Conservation (phyloP, 2,888 invertebrate genomes). For the Nasonia oneida region DNA sequence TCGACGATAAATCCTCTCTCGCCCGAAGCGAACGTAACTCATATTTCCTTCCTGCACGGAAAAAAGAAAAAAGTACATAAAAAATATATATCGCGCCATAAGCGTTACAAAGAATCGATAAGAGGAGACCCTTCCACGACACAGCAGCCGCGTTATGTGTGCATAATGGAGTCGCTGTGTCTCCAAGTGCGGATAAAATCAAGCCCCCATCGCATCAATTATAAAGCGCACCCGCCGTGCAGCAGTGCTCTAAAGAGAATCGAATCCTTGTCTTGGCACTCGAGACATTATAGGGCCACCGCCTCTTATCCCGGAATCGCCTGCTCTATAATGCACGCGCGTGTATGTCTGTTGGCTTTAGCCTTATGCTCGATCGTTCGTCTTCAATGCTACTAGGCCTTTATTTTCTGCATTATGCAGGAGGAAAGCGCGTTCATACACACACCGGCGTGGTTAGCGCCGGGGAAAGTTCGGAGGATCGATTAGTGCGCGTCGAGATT, state of each 20-base stretch:
- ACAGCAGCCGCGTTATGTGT: not conserved
- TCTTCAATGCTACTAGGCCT: not conserved
- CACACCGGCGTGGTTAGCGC: not conserved
- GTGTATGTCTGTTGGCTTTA: not conserved
- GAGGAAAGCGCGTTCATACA: not conserved
- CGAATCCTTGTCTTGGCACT: not conserved
- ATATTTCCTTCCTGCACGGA: not conserved
- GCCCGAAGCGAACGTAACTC: not conserved
- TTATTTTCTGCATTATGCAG: not conserved
- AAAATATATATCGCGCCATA: not conserved
- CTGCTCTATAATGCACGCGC: not conserved
- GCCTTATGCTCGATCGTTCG: not conserved
- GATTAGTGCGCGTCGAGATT: not conserved
- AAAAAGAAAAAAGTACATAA: not conserved
- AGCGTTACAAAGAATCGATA: slow-evolving; percentile 3
- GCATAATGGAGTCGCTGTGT: slow-evolving; percentile 38
- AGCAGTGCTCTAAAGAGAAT: not conserved
- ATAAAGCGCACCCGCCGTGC: not conserved
- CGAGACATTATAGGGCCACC: not conserved
- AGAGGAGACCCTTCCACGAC: not conserved
- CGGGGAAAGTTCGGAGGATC: not conserved
- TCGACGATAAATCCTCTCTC: not conserved
- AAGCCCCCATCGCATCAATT: slow-evolving; percentile 6
- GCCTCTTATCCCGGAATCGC: not conserved
- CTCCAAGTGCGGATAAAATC: not conserved